Conservation (phyloP, 1,140 invertebrate species). For the Achatina immaculata region DNA sequence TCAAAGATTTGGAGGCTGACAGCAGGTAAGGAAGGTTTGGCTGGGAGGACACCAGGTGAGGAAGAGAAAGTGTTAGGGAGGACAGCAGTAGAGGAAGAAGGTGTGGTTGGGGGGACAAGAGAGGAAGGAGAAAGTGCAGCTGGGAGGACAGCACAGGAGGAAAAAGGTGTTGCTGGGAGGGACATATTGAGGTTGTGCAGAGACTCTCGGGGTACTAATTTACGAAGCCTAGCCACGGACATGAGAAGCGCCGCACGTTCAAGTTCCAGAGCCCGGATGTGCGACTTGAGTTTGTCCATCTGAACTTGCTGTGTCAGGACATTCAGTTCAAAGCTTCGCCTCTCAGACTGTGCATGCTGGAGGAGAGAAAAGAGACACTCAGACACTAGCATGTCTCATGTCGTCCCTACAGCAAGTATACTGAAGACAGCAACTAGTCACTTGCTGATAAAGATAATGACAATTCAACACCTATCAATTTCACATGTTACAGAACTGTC, state of each 20-base stretch:
- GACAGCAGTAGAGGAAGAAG: no score
- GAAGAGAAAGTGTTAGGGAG: no score
- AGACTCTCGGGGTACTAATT: slow-evolving; percentile 53
- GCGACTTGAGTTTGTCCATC: slow-evolving; percentile 63
- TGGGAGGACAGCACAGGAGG: background rate
- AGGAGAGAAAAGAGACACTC: no score
- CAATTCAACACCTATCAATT: no score
- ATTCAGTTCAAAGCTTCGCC: slow-evolving; percentile 57
- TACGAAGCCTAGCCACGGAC: slow-evolving; percentile 57
- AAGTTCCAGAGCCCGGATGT: slow-evolving; percentile 64
- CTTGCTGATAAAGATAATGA: no score
- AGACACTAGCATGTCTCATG: no score
- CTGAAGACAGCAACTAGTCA: no score
- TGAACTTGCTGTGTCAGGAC: slow-evolving; percentile 60
- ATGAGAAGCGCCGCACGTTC: slow-evolving; percentile 64
- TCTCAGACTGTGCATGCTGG: slow-evolving; percentile 59
- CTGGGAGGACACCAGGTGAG: background rate
- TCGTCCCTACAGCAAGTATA: no score
- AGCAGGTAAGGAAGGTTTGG: background rate
- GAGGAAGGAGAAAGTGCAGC: no score
- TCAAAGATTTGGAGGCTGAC: background rate
- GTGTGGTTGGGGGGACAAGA: slow-evolving; percentile 30
- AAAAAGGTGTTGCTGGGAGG: slow-evolving; percentile 30
- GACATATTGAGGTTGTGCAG: slow-evolving; percentile 47
- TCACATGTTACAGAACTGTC: no score